These are phyloP conservation scores for Okamejei kenojei DNA, from an alignment of 2,797 vertebrate genomes.

Conservation along the genomic window DNA sequence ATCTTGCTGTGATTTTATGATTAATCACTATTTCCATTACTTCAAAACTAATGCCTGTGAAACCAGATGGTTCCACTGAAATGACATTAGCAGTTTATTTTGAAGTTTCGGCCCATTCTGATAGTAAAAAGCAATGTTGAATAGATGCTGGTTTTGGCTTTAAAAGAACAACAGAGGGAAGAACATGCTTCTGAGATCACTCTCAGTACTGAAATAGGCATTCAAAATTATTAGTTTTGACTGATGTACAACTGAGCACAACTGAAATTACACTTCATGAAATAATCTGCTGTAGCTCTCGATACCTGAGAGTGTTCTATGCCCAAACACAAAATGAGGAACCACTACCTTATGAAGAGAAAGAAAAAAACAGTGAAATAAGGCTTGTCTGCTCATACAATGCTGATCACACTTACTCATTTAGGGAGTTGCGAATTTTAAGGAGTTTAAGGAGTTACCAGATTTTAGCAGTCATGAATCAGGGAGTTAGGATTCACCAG, in stretches of 20 bases:
- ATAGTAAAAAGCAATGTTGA: background rate
- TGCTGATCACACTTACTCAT: no score
- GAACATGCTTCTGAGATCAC: background rate
- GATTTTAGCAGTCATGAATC: background rate
- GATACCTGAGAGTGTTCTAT: no score
- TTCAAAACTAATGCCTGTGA: background rate
- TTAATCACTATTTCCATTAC: background rate
- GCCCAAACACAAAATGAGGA: background rate
- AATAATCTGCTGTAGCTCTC: background rate
- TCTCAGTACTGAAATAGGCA: background rate
- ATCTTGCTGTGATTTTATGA: background rate
- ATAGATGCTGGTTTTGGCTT: background rate
- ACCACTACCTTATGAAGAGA: background rate
- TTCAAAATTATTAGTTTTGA: background rate
- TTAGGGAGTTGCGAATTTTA: no score
- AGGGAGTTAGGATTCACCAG: background rate
- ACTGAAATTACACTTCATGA: background rate
- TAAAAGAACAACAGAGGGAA: background rate
- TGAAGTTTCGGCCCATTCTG: background rate
- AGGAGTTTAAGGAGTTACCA: no score
- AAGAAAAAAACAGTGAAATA: background rate
- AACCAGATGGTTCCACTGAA: background rate
- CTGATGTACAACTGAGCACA: background rate
- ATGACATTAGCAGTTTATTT: background rate
- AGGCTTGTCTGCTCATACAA: background rate